Evolutionary conservation across 2,113 vertebrate genomes (phyloP).

Genomic region (Lycaon pictus): DNA sequence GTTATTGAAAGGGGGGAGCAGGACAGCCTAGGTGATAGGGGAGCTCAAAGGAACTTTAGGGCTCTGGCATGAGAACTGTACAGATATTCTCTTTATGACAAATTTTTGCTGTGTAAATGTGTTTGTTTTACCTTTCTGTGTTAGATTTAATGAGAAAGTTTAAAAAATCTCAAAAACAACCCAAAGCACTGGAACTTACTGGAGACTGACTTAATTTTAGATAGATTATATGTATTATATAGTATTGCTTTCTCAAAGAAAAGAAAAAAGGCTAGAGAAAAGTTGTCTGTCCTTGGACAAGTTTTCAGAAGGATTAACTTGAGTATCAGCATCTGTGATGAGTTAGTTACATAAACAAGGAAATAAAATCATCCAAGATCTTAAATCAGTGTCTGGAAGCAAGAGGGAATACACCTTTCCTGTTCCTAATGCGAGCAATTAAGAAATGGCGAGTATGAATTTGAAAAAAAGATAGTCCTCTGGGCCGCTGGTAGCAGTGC

Average conservation of each 20-base stretch:
- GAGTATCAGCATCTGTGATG: neutral
- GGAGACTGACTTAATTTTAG: neutral
- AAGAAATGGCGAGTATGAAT: neutral
- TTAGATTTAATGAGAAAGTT: conserved; percentile 20
- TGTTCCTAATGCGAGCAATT: neutral
- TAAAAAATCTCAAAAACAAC: neutral
- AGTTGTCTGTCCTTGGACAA: neutral
- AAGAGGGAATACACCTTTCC: neutral
- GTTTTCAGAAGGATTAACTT: neutral
- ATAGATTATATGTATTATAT: neutral
- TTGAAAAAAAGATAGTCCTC: neutral
- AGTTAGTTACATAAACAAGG: neutral
- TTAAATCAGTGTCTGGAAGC: neutral
- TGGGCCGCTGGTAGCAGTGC: neutral
- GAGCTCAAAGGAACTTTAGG: neutral
- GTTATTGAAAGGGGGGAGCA: neutral
- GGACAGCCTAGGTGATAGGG: neutral
- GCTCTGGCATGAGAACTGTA: neutral
- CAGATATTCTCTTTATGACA: neutral
- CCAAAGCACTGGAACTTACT: neutral
- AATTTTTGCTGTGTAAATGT: neutral
- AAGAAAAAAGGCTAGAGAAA: neutral
- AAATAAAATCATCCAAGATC: conserved; percentile 35
- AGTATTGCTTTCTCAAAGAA: neutral
- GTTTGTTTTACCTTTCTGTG: neutral